Evolutionary conservation across 2,797 vertebrate genomes (phyloP).

Genomic region (Halcyon chelicuti): DNA sequence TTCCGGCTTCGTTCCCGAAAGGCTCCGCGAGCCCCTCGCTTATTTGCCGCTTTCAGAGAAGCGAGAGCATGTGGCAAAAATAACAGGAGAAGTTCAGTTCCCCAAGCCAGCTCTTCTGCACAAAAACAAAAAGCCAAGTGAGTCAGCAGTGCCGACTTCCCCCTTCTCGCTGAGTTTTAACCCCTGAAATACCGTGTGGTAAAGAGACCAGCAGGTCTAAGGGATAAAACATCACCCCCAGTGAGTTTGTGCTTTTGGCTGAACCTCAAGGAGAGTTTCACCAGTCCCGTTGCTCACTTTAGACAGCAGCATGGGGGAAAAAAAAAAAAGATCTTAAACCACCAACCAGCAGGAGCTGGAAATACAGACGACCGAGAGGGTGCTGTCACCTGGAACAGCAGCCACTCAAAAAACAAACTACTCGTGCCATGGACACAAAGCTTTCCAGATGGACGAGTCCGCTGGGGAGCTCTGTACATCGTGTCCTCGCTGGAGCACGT

Average conservation of each 20-base stretch:
- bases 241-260: background rate
- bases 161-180: background rate
- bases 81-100: background rate
- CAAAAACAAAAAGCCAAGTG: background rate
- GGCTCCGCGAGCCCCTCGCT: background rate
- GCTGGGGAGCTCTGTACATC: rapidly evolving
- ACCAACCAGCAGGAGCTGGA: rapidly evolving
- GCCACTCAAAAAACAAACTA: background rate
- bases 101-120: background rate
- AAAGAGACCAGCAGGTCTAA: rapidly evolving
- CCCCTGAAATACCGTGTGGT: rapidly evolving
- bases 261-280: background rate
- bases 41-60: background rate
- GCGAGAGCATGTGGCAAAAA: background rate
- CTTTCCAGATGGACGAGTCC: rapidly evolving
- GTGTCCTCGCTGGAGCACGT: rapidly evolving
- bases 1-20: no score
- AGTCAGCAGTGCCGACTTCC: background rate
- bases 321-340: rapidly evolving
- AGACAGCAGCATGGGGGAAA: rapidly evolving
- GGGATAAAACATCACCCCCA: background rate
- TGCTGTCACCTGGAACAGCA: background rate
- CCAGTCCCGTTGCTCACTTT: background rate
- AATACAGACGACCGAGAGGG: rapidly evolving
- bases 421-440: rapidly evolving